phyloP scores from a whole-genome alignment of 1,140 invertebrate species.

The Calephelis nemesis region DNA sequence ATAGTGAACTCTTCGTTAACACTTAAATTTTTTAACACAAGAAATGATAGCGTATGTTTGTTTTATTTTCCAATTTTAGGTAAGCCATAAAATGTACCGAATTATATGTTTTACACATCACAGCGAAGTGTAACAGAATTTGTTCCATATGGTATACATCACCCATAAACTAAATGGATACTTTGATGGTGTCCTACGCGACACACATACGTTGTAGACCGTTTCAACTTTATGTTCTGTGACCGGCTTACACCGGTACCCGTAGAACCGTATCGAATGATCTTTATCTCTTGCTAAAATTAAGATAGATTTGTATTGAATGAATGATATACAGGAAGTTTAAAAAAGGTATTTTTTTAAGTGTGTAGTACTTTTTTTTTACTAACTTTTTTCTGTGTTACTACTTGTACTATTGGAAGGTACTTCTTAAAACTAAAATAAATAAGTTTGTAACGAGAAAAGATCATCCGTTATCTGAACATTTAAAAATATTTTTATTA shows the following conservation, averaged over 20 bases:
- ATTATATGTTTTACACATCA: conserved; percentile 31
- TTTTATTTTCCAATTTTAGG: conserved; percentile 18
- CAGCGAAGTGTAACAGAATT: conserved; percentile 28
- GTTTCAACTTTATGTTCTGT: conserved; percentile 38
- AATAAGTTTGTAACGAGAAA: no score
- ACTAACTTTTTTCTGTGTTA: no score
- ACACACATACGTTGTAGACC: conserved; percentile 32
- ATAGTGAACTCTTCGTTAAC: no score
- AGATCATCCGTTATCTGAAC: no score
- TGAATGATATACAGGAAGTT: no score
- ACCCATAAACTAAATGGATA: conserved; percentile 32
- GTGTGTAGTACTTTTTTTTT: no score
- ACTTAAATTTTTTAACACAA: no score
- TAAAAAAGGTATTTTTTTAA: no score
- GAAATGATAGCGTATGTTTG: not conserved
- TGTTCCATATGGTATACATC: conserved; percentile 25
- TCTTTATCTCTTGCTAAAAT: not conserved
- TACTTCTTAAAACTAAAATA: no score
- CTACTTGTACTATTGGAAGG: no score
- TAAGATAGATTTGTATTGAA: no score
- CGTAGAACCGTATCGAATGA: conserved; percentile 29
- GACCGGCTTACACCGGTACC: conserved; percentile 27
- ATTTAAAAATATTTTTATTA: no score
- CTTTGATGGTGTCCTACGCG: conserved; percentile 37
- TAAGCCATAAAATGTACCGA: conserved; percentile 18